A percentile compares a stretch with the other conserved stretches of the same genome.
Conservation (phyloP, 1,140 invertebrate species). For the Papilio helenus region DNA sequence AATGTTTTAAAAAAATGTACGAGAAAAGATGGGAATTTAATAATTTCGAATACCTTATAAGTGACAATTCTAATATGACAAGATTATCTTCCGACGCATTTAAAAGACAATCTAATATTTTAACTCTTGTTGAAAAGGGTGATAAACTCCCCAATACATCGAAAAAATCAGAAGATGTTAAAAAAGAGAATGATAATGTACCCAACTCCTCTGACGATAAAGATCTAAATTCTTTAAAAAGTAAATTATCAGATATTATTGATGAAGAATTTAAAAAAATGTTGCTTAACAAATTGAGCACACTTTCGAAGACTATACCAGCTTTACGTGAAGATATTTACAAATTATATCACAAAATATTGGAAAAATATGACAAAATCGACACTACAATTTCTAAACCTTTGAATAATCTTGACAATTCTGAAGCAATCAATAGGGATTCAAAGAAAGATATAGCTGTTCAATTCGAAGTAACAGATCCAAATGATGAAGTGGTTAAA, state of each 20-base stretch:
- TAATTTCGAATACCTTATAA: neutral
- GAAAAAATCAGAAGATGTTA: neutral
- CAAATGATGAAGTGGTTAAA: neutral
- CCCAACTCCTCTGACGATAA: neutral
- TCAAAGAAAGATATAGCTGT: neutral
- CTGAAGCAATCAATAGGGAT: neutral
- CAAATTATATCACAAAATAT: constrained; percentile 57
- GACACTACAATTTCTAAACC: constrained; percentile 40
- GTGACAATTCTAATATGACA: neutral
- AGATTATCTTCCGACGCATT: neutral
- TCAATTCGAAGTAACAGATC: neutral
- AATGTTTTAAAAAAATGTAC: constrained; percentile 41
- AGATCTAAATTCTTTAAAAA: neutral
- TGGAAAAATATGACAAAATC: constrained; percentile 59
- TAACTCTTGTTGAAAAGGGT: neutral
- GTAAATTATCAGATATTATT: constrained; percentile 52
- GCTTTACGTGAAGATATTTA: constrained; percentile 66
- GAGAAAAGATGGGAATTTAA: constrained; percentile 40
- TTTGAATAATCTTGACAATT: neutral
- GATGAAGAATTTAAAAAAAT: constrained; percentile 67
- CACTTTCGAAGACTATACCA: constrained; percentile 60
- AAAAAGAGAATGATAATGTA: neutral
- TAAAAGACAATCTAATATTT: neutral
- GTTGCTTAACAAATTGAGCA: constrained; percentile 63
- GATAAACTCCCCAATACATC: neutral